phyloP scores from a whole-genome alignment of 1,140 invertebrate genomes.

The Pygmarrhopalites habei region DNA sequence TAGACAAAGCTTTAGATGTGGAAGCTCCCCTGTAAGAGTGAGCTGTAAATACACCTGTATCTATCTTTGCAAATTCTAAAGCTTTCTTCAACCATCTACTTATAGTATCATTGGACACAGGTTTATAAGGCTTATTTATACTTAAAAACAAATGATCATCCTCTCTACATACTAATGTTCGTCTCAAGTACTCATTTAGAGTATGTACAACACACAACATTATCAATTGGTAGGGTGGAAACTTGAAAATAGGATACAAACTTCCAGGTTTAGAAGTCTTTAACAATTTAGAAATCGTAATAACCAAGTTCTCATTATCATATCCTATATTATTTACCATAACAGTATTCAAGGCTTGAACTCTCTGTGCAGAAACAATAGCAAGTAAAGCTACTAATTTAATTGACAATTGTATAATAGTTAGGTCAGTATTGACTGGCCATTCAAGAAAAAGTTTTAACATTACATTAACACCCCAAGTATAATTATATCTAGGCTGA shows the following conservation, averaged over 20 bases:
- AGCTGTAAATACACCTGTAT: neutral
- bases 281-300: neutral
- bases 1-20: neutral
- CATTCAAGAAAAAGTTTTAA: neutral
- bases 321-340: neutral
- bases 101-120: neutral
- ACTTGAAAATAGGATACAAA: neutral
- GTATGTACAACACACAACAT: neutral
- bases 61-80: neutral
- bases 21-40: neutral
- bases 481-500: neutral
- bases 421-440: neutral
- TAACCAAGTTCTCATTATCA: neutral
- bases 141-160: neutral
- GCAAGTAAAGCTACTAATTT: neutral
- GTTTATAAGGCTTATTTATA: neutral
- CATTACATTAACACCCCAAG: conserved; percentile 1
- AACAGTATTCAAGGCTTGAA: neutral
- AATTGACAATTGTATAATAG: neutral
- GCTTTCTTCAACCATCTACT: neutral
- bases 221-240: neutral
- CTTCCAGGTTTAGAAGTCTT: neutral
- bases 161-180: neutral
- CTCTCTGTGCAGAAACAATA: neutral
- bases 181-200: neutral